A percentile compares a stretch with the other conserved stretches of the same genome.
Evolutionary conservation across 2,113 vertebrate species (phyloP).

Genomic region (Scolopax mira): DNA sequence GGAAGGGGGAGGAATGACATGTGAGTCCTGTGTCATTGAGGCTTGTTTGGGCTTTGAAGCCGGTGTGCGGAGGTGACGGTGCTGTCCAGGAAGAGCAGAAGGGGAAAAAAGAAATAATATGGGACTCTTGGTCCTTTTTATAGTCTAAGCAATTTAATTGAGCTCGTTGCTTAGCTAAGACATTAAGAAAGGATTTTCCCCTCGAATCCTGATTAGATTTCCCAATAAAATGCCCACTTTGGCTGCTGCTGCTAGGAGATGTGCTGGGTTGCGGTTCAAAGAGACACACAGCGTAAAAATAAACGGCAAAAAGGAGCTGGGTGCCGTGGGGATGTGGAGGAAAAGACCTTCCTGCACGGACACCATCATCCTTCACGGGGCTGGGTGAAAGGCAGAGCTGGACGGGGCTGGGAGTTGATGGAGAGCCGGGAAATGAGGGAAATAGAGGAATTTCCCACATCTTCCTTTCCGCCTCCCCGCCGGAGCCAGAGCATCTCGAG

Average conservation of each 20-base stretch:
- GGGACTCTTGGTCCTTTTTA: background rate
- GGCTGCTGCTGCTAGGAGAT: slow-evolving; percentile 37
- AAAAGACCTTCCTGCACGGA: background rate
- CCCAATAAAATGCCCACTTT: slow-evolving; percentile 13
- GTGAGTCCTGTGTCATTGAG: background rate
- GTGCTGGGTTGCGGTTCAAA: background rate
- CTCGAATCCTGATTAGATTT: slow-evolving; percentile 37
- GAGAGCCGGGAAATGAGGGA: background rate
- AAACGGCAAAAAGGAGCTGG: background rate
- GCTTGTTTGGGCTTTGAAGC: background rate
- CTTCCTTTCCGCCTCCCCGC: background rate
- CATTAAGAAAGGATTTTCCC: slow-evolving; percentile 49
- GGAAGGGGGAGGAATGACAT: background rate
- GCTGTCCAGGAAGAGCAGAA: slow-evolving; percentile 12
- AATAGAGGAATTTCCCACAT: slow-evolving; percentile 23
- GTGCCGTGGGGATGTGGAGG: background rate
- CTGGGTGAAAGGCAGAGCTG: background rate
- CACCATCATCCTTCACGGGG: background rate
- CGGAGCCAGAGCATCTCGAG: background rate
- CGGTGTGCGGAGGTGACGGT: rapidly evolving
- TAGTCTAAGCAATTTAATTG: background rate
- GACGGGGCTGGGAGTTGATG: rapidly evolving
- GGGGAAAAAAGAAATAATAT: background rate
- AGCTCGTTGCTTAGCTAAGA: background rate
- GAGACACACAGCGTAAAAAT: background rate